These are phyloP conservation scores for Marmota flaviventris DNA, from an alignment of 2,113 vertebrate species.

Conservation along the genomic window DNA sequence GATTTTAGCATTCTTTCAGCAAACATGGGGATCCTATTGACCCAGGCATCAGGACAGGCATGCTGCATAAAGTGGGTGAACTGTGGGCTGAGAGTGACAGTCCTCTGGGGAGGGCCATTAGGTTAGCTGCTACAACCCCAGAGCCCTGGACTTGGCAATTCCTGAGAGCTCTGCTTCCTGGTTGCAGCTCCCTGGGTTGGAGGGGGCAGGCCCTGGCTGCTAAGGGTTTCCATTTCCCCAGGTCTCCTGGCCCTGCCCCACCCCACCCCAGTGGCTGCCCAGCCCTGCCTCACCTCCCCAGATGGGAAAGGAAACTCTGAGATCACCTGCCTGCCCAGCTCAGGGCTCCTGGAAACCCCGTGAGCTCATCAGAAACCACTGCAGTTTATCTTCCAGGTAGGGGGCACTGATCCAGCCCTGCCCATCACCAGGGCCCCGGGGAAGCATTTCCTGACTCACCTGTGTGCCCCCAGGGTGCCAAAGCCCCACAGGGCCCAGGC, in stretches of 20 bases:
- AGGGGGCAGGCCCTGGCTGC: background rate
- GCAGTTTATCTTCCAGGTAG: conserved; percentile 66
- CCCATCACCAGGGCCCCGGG: conserved; percentile 50
- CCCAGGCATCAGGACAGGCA: background rate
- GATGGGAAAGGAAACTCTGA: background rate
- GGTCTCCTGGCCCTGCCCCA: background rate
- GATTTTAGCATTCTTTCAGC: background rate
- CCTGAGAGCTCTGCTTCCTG: background rate
- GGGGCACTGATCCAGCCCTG: background rate
- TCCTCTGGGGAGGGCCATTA: background rate
- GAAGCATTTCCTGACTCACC: conserved; percentile 64
- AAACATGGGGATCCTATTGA: background rate
- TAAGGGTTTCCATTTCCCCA: background rate
- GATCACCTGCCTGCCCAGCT: background rate
- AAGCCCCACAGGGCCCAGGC: background rate
- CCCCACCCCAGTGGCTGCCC: background rate
- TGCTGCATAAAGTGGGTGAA: background rate
- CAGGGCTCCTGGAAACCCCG: conserved; percentile 64
- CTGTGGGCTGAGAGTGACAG: background rate
- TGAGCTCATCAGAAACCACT: conserved; percentile 76
- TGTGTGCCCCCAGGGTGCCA: background rate
- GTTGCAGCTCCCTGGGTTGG: background rate
- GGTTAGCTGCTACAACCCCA: background rate
- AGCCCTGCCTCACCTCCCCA: background rate
- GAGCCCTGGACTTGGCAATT: background rate